Evolutionary conservation across 2,113 vertebrate species (phyloP), one percentile per base, ranked within the genome.

Genomic region (Caranx melampygus): DNA sequence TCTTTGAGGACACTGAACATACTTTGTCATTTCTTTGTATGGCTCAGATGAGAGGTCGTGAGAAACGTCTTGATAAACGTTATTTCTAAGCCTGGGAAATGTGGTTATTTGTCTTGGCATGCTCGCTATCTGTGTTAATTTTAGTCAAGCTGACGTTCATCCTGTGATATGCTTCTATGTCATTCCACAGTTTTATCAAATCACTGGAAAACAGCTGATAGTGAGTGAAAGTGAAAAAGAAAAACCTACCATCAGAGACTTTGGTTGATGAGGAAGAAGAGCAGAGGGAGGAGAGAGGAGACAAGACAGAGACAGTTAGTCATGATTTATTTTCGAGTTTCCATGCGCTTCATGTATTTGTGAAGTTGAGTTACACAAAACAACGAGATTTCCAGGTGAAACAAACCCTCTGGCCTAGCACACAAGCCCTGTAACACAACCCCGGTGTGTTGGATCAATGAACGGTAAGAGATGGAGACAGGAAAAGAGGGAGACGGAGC

Each of bases 211-310:
- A 55, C 26, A 0, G 18, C 31, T 67, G 20, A 33, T 44, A 49
- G 40, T 37, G 42, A 55, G 61, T 9, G 52, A 67, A 52, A 18
- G 16, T 49, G 3, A 75, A 57, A 60, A 44, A 49, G 8, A 81
- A 68, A 49, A 15, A 92, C 92, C 20, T 90, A 93, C 92, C 92
- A 12, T 93, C 91, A 62, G 92, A 93, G 84, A 93, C 92, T 93
- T 83, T 31, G 55, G 47, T 82, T 62, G 12, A 49, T 42, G 72
- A 61, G 51, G 85, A 47, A 37, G 26, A 3, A 45, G 33, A 52
- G 16, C 33, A 54, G 45, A 44, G 15, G 34, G 49, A 59, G 82
- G 58, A 75, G 26, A 76, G 42, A 84, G 59, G 40, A 89, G 18
- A 90, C 12, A 79, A 75, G 49, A 83, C 75, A 75, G 40, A 90